Evolutionary conservation across 2,888 invertebrate genomes (phyloP), one percentile per base, ranked within the genome.

Genomic region (Drymonia ruficornis): DNA sequence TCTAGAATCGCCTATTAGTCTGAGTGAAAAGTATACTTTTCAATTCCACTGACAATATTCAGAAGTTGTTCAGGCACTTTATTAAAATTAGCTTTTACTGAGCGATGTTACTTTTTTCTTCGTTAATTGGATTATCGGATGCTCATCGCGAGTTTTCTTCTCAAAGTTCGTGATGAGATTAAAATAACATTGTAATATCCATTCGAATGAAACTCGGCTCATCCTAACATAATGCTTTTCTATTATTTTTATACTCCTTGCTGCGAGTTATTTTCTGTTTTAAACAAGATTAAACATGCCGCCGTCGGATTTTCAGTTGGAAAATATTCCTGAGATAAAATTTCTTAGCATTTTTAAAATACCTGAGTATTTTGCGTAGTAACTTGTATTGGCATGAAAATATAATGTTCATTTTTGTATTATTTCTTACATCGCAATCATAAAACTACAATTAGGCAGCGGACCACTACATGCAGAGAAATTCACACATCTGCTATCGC

Each of bases 1-100:
- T 60, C 59, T 53, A 47, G 59, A 72, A 67, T 67, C 59, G 46
- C 58, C 72, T 79, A 82, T 81, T 77, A 78, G 60, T 66, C 55
- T 58, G 61, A 83, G 76, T 72, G 72, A 71, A 78, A 84, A 83
- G 76, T 82, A 70, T 74, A 76, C 78, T 80, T 80, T 76, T 72
- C 63, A 71, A 79, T 80, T 68, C 53, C 43, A 61, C 49, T 56
- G 65, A 74, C 68, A 75, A 65, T 73, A 72, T 69, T 61, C 28
- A 38, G 58, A 72, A 76, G 66, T 74, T 74, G 54, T 52, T 46
- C 16, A 5, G 50, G 51, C 64, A 72, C 73, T 78, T 80, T 75
- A 81, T 83, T 74, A 76, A 80, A 78, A 81, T 80, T 76, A 71
- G 72, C 80, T 82, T 80, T 68, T 55, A 65, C 58, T 52, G n/a